These are phyloP conservation scores for Protula sp. DNA, from an alignment of 2,888 invertebrate genomes.

Conservation along the genomic window DNA sequence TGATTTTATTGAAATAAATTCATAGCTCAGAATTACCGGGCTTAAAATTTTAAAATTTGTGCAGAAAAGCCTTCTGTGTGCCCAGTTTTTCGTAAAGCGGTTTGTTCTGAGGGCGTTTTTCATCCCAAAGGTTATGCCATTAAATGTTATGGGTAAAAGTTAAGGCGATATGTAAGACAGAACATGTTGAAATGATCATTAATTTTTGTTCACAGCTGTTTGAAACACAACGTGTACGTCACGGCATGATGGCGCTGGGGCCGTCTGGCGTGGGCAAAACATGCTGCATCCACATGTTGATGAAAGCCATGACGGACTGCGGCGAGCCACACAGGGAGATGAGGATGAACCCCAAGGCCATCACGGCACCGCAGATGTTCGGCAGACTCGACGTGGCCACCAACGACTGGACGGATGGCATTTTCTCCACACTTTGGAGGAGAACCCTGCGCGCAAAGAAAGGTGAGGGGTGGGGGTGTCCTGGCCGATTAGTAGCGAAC, in stretches of 20 bases:
- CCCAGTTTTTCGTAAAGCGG: too few relatives aligned
- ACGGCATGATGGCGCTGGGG: constrained; percentile 75
- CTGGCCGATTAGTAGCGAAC: background rate
- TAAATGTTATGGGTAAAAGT: too few relatives aligned
- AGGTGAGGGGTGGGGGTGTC: constrained; percentile 34
- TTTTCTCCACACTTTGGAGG: constrained; percentile 93
- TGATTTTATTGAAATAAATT: background rate
- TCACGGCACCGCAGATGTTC: constrained; percentile 96
- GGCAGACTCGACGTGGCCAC: constrained; percentile 93
- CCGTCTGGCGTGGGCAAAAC: constrained; percentile 94
- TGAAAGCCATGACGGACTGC: constrained; percentile 83
- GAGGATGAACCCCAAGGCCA: constrained; percentile 98
- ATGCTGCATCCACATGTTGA: constrained; percentile 80
- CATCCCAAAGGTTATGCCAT: too few relatives aligned
- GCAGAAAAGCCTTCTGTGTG: too few relatives aligned
- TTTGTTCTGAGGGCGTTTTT: too few relatives aligned
- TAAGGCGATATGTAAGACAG: too few relatives aligned
- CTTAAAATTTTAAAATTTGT: too few relatives aligned
- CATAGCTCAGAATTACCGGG: too few relatives aligned
- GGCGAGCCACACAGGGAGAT: constrained; percentile 86
- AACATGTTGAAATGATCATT: too few relatives aligned
- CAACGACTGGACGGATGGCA: constrained; percentile 98
- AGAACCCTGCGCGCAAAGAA: constrained; percentile 85
- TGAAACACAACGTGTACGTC: constrained; percentile 55
- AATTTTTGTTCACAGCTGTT: constrained; percentile 38